These are phyloP conservation scores for Sturmia bella DNA, from an alignment of 2,888 invertebrate genomes.

Conservation along the genomic window DNA sequence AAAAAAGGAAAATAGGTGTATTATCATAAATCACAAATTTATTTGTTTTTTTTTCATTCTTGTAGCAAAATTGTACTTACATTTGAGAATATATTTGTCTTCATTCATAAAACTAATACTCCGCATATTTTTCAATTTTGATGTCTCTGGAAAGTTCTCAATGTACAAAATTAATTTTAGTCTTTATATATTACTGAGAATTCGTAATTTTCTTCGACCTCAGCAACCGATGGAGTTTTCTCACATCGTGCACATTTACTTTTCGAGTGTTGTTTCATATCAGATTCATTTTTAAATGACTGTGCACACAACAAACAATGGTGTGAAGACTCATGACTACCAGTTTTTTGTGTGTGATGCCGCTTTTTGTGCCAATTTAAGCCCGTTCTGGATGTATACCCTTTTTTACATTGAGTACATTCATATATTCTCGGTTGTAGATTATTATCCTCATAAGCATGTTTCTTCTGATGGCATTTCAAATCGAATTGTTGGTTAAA, in stretches of 20 bases:
- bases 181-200: too few relatives aligned
- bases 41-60: too few relatives aligned
- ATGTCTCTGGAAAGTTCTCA: too few relatives aligned
- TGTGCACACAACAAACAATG: conserved; percentile 55
- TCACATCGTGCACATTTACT: conserved; percentile 59
- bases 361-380: conserved; percentile 65
- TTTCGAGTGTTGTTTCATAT: conserved; percentile 56
- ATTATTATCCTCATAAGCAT: conserved; percentile 14
- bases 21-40: too few relatives aligned
- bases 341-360: neutral
- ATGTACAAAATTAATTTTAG: too few relatives aligned
- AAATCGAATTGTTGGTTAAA: conserved; percentile 65
- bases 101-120: too few relatives aligned
- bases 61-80: too few relatives aligned
- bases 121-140: too few relatives aligned
- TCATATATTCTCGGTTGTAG: conserved; percentile 33
- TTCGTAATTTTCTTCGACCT: too few relatives aligned
- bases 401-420: conserved; percentile 60
- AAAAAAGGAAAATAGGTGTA: too few relatives aligned
- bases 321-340: conserved; percentile 35
- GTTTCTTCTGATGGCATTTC: conserved; percentile 61
- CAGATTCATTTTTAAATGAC: conserved; percentile 52
- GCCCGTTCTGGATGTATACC: conserved; percentile 61
- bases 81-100: too few relatives aligned
- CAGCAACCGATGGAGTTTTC: conserved; percentile 23